These are phyloP conservation scores for Bufotes viridis DNA, from an alignment of 2,797 vertebrate genomes.

Conservation along the genomic window DNA sequence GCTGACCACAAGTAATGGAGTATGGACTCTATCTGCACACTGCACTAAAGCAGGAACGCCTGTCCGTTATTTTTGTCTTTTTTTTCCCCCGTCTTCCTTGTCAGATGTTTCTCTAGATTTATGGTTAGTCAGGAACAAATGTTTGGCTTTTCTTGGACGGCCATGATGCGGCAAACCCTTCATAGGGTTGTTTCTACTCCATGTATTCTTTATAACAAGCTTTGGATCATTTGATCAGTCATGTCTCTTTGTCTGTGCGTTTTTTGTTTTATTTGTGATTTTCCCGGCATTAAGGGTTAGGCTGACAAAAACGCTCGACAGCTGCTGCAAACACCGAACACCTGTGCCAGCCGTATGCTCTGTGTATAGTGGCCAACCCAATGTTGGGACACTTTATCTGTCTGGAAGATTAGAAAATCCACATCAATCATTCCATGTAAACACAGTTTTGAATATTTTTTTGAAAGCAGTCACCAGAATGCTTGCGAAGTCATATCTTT, in stretches of 20 bases:
- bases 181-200: constrained; percentile 1
- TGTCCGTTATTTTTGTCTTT: neutral
- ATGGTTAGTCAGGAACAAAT: neutral
- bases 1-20: neutral
- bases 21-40: neutral
- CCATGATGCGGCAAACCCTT: neutral
- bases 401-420: constrained; percentile 26
- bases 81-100: neutral
- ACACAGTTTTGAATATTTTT: neutral
- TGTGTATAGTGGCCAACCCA: constrained; percentile 30
- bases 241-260: neutral
- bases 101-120: neutral
- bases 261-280: constrained; percentile 33
- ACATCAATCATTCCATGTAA: constrained; percentile 34
- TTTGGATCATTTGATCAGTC: constrained; percentile 14
- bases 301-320: constrained; percentile 31
- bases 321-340: constrained; percentile 51
- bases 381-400: constrained; percentile 21
- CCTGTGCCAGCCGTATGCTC: constrained; percentile 44
- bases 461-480: neutral
- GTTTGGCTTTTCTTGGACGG: neutral
- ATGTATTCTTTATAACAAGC: constrained; percentile 26
- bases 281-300: constrained; percentile 31
- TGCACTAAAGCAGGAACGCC: neutral
- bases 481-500: neutral